Evolutionary conservation across 2,113 vertebrate genomes (phyloP).

Genomic region (Neotragus moschatus): DNA sequence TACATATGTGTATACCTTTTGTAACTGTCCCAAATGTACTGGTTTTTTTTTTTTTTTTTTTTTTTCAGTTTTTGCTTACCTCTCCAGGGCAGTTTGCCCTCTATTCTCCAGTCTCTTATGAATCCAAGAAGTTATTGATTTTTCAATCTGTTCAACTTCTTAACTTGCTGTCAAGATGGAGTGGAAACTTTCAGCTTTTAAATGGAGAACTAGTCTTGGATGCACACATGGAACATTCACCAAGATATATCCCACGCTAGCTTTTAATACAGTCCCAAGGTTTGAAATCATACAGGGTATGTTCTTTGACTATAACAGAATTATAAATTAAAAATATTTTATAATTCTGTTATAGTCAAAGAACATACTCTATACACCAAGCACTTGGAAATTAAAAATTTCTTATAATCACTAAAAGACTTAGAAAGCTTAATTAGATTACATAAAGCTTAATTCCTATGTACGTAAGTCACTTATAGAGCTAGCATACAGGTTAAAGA

Average conservation of each 20-base stretch:
- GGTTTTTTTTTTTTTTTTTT: not conserved
- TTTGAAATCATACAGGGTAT: not conserved
- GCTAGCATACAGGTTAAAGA: not conserved
- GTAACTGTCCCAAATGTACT: not conserved
- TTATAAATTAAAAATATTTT: not conserved
- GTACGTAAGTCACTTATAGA: not conserved
- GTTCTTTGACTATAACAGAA: not conserved
- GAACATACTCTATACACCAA: not conserved
- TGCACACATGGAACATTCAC: not conserved
- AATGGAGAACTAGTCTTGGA: not conserved
- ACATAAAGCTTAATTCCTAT: not conserved
- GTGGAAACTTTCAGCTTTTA: not conserved
- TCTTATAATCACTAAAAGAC: not conserved
- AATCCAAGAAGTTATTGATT: not conserved
- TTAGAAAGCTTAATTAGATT: not conserved
- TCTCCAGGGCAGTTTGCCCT: not conserved
- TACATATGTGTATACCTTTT: not conserved
- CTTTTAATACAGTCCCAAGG: not conserved
- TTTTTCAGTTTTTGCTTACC: not conserved
- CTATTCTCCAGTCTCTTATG: not conserved
- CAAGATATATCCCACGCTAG: not conserved
- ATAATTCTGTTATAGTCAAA: too few relatives aligned
- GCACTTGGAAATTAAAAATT: not conserved
- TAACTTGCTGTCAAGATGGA: not conserved
- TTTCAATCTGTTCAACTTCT: not conserved